Percentiles rank a stretch among this genome's conserved stretches.
Evolutionary conservation across 2,113 vertebrate species (phyloP).

Genomic region (Callipepla squamata): DNA sequence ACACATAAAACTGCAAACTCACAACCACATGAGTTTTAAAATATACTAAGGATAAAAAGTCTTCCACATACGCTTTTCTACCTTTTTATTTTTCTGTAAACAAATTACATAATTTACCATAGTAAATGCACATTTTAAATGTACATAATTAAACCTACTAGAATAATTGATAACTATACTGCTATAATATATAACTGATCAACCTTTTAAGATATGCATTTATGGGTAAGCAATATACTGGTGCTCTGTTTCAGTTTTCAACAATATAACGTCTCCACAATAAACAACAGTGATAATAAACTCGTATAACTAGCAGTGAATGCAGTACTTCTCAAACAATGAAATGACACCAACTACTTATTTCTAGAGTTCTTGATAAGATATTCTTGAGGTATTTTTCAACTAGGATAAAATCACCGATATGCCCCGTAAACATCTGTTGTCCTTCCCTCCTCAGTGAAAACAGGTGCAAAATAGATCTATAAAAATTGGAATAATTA

Average conservation of each 20-base stretch:
- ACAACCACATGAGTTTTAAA: neutral
- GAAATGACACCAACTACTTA: neutral
- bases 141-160: neutral
- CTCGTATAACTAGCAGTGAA: neutral
- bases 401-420: neutral
- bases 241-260: neutral
- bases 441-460: rapidly evolving
- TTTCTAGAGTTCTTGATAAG: neutral
- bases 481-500: neutral
- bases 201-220: neutral
- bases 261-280: neutral
- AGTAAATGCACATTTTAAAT: neutral
- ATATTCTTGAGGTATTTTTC: neutral
- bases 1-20: neutral
- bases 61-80: neutral
- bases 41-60: neutral
- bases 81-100: neutral
- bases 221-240: neutral
- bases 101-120: neutral
- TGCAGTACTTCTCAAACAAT: neutral
- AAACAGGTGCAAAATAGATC: neutral
- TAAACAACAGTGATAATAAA: neutral
- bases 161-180: neutral
- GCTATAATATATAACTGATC: neutral
- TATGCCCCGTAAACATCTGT: neutral